These are phyloP conservation scores for Phasianus colchicus DNA, from an alignment of 2,113 vertebrate species.

Conservation along the genomic window DNA sequence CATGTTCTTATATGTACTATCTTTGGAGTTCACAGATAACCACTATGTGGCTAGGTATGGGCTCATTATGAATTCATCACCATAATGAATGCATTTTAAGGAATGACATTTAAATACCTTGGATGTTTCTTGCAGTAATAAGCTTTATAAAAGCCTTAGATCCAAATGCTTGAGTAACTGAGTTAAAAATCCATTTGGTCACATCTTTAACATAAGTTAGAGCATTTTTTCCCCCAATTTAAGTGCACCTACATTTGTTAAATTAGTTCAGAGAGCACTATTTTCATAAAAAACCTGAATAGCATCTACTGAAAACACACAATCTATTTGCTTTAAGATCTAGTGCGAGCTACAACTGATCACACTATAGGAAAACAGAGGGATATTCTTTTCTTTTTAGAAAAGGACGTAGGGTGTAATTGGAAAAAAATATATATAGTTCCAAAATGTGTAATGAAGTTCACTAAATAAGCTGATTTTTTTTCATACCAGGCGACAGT, in stretches of 20 bases:
- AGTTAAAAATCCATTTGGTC: not conserved
- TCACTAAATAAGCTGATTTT: not conserved
- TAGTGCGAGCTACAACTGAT: not conserved
- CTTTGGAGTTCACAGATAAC: not conserved
- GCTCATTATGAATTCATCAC: not conserved
- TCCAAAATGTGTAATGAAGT: not conserved
- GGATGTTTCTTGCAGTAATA: not conserved
- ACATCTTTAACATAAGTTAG: not conserved
- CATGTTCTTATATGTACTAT: not conserved
- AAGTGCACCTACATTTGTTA: not conserved
- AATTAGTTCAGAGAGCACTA: not conserved
- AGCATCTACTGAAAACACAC: not conserved
- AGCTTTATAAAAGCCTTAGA: not conserved
- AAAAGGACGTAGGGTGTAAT: rapidly evolving
- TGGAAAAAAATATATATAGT: not conserved
- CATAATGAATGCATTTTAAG: not conserved
- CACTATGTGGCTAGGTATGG: not conserved
- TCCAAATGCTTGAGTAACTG: not conserved
- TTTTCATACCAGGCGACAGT: conserved; percentile 12
- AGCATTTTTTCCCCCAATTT: not conserved
- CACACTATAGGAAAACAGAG: not conserved
- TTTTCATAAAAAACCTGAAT: not conserved
- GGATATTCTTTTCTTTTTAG: not conserved
- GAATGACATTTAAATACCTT: not conserved
- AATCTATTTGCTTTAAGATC: not conserved